Evolutionary conservation across 2,888 invertebrate genomes (phyloP), one percentile per base, ranked within the genome.

Genomic region (Lithophane socia): DNA sequence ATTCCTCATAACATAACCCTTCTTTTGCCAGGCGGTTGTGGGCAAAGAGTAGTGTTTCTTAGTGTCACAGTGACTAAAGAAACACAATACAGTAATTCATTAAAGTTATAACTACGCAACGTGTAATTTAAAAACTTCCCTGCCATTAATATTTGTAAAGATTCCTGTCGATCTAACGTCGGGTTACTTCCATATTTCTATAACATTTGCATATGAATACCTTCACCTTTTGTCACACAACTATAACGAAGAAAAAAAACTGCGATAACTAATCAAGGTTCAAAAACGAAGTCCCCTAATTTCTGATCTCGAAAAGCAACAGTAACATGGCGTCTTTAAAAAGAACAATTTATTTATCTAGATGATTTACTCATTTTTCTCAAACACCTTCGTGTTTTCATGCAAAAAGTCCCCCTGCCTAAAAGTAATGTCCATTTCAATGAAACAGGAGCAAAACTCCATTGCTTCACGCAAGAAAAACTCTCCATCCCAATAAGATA

Each of bases 201-300:
- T 47, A 16, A 73, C 56, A 93, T 93, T 93, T 92, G 90, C 93
- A 93, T 93, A 89, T 91, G 90, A 93, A 93, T 92, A 79, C 73
- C 75, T 83, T 71, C 71, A 73, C 74, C 76, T 79, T 79, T 85
- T 81, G 79, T 84, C 49, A 73, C 71, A 63, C 61, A 68, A 77
- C 60, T 71, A 65, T 66, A 65, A 63, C 70, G 80, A 80, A 71
- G 73, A 80, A 86, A 80, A 29, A 80, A 84, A 75, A 78, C 68
- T 69, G 69, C 79, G 61, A 78, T 76, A 70, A 79, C 75, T 74
- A 78, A 81, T 80, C 77, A 80, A 80, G 44, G 29, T 52, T 77
- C 64, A 49, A 58, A 29, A 54, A 58, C 8, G 1, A 29, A 58
- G 47, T 73, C 86, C 87, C 84, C 69, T 76, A 56, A 24, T 74